phyloP scores from a whole-genome alignment of 2,113 vertebrate species.

The Aegithalos caudatus region DNA sequence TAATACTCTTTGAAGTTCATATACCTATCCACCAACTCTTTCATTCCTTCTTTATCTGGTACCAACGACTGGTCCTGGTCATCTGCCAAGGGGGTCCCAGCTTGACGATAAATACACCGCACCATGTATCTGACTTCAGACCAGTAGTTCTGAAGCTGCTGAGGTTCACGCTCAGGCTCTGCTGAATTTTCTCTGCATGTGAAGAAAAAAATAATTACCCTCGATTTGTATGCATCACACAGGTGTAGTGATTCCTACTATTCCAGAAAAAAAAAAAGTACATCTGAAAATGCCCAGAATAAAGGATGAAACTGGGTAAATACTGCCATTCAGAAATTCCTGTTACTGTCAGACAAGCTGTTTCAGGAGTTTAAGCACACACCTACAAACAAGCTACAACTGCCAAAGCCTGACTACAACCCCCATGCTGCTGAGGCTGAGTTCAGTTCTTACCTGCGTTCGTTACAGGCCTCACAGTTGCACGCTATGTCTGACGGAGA shows the following conservation, averaged over 20 bases:
- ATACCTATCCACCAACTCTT: slow-evolving; percentile 94
- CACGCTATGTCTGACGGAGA: slow-evolving; percentile 82
- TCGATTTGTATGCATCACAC: background rate
- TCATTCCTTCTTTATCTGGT: slow-evolving; percentile 93
- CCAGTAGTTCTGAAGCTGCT: slow-evolving; percentile 97
- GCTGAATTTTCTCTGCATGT: slow-evolving; percentile 85
- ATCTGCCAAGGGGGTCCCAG: slow-evolving; percentile 89
- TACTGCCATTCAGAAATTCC: background rate
- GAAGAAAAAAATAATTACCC: background rate
- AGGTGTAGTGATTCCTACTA: background rate
- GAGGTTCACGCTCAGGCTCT: slow-evolving; percentile 90
- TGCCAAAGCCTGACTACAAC: background rate
- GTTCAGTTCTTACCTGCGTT: slow-evolving; percentile 81
- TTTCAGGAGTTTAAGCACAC: background rate
- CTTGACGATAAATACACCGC: slow-evolving; percentile 94
- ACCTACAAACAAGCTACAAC: background rate
- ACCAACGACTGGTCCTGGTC: slow-evolving; percentile 92
- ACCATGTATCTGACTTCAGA: slow-evolving; percentile 95
- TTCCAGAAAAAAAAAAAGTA: background rate
- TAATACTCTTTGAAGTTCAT: background rate
- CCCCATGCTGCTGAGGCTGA: background rate
- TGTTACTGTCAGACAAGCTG: background rate
- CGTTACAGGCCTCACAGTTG: slow-evolving; percentile 91
- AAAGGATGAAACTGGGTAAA: background rate
- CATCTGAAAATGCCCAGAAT: background rate